phyloP scores from a whole-genome alignment of 2,888 invertebrate genomes.

The Epinotia brunnichana region DNA sequence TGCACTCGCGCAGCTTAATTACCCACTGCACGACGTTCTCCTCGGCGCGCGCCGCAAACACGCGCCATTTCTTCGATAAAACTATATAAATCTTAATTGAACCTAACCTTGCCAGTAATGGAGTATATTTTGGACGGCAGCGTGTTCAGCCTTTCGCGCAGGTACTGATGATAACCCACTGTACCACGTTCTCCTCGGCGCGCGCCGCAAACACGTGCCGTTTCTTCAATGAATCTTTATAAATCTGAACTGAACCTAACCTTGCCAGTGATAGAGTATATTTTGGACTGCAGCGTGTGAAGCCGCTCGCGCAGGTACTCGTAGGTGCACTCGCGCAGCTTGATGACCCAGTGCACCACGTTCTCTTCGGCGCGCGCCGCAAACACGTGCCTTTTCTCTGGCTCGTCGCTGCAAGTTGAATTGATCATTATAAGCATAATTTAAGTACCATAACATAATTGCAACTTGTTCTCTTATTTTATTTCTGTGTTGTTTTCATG shows the following conservation, averaged over 20 bases:
- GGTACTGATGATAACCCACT: constrained; percentile 88
- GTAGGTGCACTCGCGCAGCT: constrained; percentile 87
- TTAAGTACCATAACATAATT: too few species aligned
- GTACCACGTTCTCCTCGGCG: constrained; percentile 87
- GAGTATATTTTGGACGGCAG: constrained; percentile 87
- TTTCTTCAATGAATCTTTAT: constrained; percentile 63
- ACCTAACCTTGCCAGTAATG: constrained; percentile 85
- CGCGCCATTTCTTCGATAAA: neutral
- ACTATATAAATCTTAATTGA: neutral
- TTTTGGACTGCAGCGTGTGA: constrained; percentile 86
- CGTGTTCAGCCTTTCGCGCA: constrained; percentile 85
- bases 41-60: too few species aligned
- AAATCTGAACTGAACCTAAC: constrained; percentile 56
- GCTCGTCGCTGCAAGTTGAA: constrained; percentile 77
- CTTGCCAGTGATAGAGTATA: constrained; percentile 87
- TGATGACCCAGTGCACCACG: constrained; percentile 88
- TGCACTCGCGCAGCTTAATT: too few species aligned
- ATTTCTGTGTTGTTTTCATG: too few species aligned
- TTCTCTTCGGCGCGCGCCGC: constrained; percentile 88
- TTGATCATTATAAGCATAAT: too few species aligned
- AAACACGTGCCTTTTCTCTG: constrained; percentile 87
- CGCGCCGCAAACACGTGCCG: constrained; percentile 88
- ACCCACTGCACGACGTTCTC: too few species aligned
- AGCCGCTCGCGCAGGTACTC: constrained; percentile 87
- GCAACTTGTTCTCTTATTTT: too few species aligned